Conservation (phyloP, 1,140 invertebrate species). For the Mya arenaria region DNA sequence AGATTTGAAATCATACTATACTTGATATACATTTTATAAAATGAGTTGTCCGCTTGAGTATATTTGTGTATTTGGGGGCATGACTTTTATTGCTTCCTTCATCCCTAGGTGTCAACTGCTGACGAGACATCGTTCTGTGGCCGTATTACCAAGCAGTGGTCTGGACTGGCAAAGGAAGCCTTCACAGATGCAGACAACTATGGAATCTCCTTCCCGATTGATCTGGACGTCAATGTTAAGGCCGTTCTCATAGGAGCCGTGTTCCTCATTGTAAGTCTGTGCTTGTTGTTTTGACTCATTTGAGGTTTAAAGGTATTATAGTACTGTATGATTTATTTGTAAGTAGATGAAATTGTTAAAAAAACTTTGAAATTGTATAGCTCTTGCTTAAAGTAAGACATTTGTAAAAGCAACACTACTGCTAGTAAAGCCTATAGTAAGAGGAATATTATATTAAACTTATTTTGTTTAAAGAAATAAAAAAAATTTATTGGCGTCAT, state of each 20-base stretch:
- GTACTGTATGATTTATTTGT: not conserved
- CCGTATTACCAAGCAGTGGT: slow-evolving; percentile 90
- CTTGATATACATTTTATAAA: too few relatives aligned
- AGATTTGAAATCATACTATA: too few relatives aligned
- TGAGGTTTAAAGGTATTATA: not conserved
- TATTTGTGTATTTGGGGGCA: too few relatives aligned
- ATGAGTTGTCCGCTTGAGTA: too few relatives aligned
- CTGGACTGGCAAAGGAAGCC: slow-evolving; percentile 86
- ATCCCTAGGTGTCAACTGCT: slow-evolving; percentile 84
- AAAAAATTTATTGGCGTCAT: too few relatives aligned
- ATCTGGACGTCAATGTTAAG: slow-evolving; percentile 90
- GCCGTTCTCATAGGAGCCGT: slow-evolving; percentile 88
- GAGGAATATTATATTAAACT: too few relatives aligned
- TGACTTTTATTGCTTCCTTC: too few relatives aligned
- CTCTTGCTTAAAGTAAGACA: not conserved
- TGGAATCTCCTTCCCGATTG: slow-evolving; percentile 86
- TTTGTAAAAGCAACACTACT: not conserved
- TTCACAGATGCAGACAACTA: slow-evolving; percentile 91
- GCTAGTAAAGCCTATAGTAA: not conserved
- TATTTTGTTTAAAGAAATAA: too few relatives aligned
- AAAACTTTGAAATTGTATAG: not conserved
- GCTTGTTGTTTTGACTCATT: not conserved
- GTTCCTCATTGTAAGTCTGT: slow-evolving; percentile 80
- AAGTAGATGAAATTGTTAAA: not conserved
- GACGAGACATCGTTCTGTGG: slow-evolving; percentile 85